phyloP scores from a whole-genome alignment of 2,888 invertebrate genomes.

The Drosophila anomelani region DNA sequence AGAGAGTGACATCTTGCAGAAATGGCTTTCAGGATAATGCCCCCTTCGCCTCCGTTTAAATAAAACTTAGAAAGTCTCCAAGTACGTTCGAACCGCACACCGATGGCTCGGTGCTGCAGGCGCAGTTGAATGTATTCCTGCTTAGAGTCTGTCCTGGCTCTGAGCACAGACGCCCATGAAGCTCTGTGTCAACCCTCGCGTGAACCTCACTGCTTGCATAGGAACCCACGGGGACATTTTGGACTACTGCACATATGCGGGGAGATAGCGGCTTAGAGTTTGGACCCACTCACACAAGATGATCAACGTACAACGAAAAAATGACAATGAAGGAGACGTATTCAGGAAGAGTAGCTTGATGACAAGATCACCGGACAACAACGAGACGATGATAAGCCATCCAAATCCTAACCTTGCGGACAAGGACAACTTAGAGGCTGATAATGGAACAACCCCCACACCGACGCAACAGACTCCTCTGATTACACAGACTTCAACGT shows the following conservation, averaged over 20 bases:
- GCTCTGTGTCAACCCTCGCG: background rate
- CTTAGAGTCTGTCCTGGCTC: background rate
- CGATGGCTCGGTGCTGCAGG: background rate
- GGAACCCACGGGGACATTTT: background rate
- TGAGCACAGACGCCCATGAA: conserved; percentile 1
- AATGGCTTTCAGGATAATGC: no score
- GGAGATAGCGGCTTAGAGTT: conserved; percentile 7
- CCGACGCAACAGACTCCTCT: background rate
- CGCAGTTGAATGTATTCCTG: background rate
- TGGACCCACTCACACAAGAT: background rate
- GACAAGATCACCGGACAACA: background rate
- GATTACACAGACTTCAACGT: background rate
- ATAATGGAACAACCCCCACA: background rate
- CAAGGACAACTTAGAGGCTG: background rate
- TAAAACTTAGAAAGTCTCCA: background rate
- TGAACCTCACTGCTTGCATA: conserved; percentile 6
- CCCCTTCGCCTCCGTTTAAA: background rate
- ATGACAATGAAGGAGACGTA: no score
- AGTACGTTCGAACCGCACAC: background rate
- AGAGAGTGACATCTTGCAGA: no score
- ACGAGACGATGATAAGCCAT: background rate
- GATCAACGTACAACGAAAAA: no score
- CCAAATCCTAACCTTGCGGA: background rate
- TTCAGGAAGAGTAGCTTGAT: no score
- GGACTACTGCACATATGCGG: background rate